Base-by-base conservation (phyloP, 2,797 vertebrate species). In the Syngnathus acus region DNA sequence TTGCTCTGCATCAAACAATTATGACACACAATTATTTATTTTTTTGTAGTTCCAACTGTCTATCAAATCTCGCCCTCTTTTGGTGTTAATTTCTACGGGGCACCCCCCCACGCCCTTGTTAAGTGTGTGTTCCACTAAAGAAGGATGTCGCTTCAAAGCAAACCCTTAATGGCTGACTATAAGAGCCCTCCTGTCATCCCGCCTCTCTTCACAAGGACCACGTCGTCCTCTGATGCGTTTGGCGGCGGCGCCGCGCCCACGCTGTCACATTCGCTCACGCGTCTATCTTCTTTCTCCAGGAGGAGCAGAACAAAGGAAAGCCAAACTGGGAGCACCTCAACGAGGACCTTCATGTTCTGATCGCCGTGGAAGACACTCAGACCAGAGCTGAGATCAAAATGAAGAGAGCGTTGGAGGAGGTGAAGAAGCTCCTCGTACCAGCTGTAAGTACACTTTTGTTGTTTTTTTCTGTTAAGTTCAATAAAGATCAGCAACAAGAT, bases 311-410 rank as follows among this genome's bases (percentile, higher is more conserved):
- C 88, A 79, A 91, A 86, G 92, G 92, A 43, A 93, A 93, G 79
- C 92, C 92, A 13, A 93, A 93, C 88, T 93, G 92, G 92, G 92
- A 93, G 79, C 92, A 93, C 82, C 88, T 93, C 78, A 93, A 93
- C 75, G 92, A 93, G 83, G 92, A 93, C 72, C 89, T 93, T 63
- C 92, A 93, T 45, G 92, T 93, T 68, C 89, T 93, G 71, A 92
- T 93, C 84, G 91, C 92, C 32, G 92, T 93, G 72, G 92, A 93
- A 80, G 92, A 93, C 83, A 91, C 92, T 0, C 92, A 93, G 86
- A 76, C 86, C 73, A 83, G 92, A 79, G 92, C 92, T 0, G 92
- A 93, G 85, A 87, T 92, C 82, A 93, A 93, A 85, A 92, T 93
- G 89, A 90, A 87, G 78, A 90, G 92, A 89, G 92, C 92, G 0